Conservation (phyloP, 2,888 invertebrate species). For the Clivina fossor region DNA sequence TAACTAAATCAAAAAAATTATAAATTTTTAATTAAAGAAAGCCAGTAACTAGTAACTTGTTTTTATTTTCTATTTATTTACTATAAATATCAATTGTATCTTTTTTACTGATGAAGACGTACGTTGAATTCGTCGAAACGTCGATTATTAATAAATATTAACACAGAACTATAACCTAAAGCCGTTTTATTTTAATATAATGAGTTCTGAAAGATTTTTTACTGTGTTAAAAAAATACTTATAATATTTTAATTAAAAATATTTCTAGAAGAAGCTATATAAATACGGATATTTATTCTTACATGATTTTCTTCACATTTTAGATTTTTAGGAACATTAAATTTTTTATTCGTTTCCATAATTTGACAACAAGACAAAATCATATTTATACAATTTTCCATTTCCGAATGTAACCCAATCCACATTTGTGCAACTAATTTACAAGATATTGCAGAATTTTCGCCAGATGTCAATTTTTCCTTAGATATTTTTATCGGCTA, state of each 20-base stretch:
- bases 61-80: too few species aligned
- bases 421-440: conserved; percentile 47
- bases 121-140: too few species aligned
- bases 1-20: too few species aligned
- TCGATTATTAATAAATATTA: too few species aligned
- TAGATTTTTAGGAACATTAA: conserved; percentile 39
- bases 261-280: not conserved
- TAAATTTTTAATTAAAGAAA: too few species aligned
- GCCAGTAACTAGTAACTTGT: too few species aligned
- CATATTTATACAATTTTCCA: conserved; percentile 40
- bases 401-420: conserved; percentile 46
- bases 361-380: conserved; percentile 44
- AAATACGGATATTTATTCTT: conserved; percentile 13
- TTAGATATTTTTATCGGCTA: conserved; percentile 2
- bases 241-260: not conserved
- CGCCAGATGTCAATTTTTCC: not conserved
- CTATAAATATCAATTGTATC: too few species aligned
- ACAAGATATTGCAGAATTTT: conserved; percentile 11
- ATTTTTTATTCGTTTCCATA: not conserved
- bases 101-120: too few species aligned
- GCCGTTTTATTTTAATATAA: too few species aligned
- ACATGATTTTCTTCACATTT: conserved; percentile 42
- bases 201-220: too few species aligned
- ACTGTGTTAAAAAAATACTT: too few species aligned
- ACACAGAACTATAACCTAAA: too few species aligned